Percentiles rank a stretch among this genome's conserved stretches.
phyloP scores from a whole-genome alignment of 64 coral and sea anemone species.

The Anthopleura sola region DNA sequence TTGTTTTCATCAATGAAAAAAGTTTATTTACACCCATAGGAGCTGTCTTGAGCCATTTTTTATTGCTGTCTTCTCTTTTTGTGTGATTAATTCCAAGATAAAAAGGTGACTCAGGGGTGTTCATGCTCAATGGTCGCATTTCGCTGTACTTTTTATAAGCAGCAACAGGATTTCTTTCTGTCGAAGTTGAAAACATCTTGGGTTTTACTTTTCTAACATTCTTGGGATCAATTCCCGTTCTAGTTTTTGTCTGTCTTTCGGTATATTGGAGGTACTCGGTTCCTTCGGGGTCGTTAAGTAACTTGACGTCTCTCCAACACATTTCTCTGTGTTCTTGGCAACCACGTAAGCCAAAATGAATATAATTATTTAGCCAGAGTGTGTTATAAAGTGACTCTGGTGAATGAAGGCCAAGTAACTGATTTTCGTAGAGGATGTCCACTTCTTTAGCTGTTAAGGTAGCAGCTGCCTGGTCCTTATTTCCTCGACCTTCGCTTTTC shows the following conservation, averaged over 20 bases:
- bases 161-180: slow-evolving; percentile 34
- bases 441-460: not conserved
- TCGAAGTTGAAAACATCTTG: slow-evolving; percentile 23
- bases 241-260: slow-evolving; percentile 53
- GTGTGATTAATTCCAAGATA: slow-evolving; percentile 28
- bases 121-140: slow-evolving; percentile 24
- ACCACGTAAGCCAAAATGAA: slow-evolving; percentile 20
- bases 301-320: slow-evolving; percentile 37
- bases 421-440: not conserved
- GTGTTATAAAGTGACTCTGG: slow-evolving; percentile 21
- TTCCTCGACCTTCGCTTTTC: slow-evolving; percentile 35
- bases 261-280: slow-evolving; percentile 51
- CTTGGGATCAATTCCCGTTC: slow-evolving; percentile 12
- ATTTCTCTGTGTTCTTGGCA: slow-evolving; percentile 37
- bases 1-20: not conserved
- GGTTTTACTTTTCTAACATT: slow-evolving; percentile 14
- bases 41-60: slow-evolving; percentile 15
- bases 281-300: slow-evolving; percentile 43
- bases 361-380: slow-evolving; percentile 3
- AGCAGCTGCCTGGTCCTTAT: not conserved
- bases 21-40: slow-evolving; percentile 43
- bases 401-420: slow-evolving; percentile 1
- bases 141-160: slow-evolving; percentile 39
- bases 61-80: slow-evolving; percentile 3
- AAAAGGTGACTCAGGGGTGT: slow-evolving; percentile 35